Evolutionary conservation across 2,888 invertebrate species (phyloP), one percentile per base, ranked within the genome.

Genomic region (Arge pagana): DNA sequence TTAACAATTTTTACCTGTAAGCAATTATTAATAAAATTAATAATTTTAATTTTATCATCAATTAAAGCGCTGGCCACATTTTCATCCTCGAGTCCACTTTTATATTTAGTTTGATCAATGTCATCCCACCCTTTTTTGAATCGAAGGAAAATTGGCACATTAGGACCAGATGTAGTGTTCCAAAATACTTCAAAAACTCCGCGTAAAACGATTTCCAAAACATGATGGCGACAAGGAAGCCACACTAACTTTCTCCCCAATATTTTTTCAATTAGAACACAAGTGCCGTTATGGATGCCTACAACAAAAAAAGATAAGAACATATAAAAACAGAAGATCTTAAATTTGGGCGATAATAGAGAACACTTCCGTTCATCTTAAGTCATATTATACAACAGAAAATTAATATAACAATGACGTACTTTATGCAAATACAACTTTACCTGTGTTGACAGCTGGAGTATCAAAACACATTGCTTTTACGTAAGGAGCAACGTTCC

Each of bases 161-260:
- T 50, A 4, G 39, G 39, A 50, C 54, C 54, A 13, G 50, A 50
- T 30, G 50, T 50, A 3, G 24, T 16, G 2, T 23, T 28, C 56
- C 56, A 58, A 24, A 36, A 53, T 3, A 43, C 26, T 49, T 56
- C 56, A 11, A 58, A 41, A 31, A 55, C 51, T 16, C 26, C 28
- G 40, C 24, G 26, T 7, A 51, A 24, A 18, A 55, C 24, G 7
- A 55, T 51, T 26, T 55, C 53, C 4, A 45, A 8, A 4, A 53
- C 28, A 41, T 58, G 53, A 50, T 58, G 57, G 21, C 50, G 55
- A 30, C 53, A 55, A n/a, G 53, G 37, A 15, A 56, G 21, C 45
- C 45, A 48, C 15, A 56, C 33, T 21, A 56, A 19, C 40, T 56
- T 52, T 45, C 41, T 26, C 1, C 11, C 13, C 3, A 52, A 40